Evolutionary conservation across 1,140 invertebrate genomes (phyloP), one percentile per base, ranked within the genome.

Genomic region (Drosophila serrata): DNA sequence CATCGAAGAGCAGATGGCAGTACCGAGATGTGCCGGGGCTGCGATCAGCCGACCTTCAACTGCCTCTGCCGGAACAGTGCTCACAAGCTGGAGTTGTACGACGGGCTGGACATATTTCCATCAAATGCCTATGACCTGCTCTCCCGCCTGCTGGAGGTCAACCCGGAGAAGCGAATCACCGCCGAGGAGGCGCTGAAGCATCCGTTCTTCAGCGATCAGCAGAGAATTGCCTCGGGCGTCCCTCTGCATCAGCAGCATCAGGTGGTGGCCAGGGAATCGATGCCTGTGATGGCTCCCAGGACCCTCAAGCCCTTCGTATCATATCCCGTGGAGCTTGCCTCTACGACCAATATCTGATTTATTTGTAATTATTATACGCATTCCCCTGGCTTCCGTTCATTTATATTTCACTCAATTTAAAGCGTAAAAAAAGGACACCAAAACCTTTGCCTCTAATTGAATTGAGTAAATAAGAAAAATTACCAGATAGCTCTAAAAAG

Each of bases 141-240:
- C 92, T 98, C 99, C 94, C 97, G 98, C 93, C 99, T 99, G 98
- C 94, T 99, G 79, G 99, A 98, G 72, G 98, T 99, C 39, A 99
- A 99, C 94, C 99, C 99, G 12, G 95, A 96, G 87, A 99, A 99
- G 94, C 95, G 99, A 90, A 99, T 99, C 92, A 99, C 98, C 70
- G 98, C 99, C 60, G 96, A 97, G 46, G 99, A 99, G 93, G 99
- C 99, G 48, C 95, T 99, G 49, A 99, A 99, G 94, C 99, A 99
- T 93, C 99, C 99, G 82, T 99, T 93, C 13, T 92, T 93, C 39
- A 58, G 45, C n/a, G 85, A 90, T 2, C 81, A 90, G 4, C 86
- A 90, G 59, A 63, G 82, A 24, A 40, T 86, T 19, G n/a, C 43
- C 6, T 9, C 65, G 6, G 80, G 75, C n/a, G 8, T 76, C 0